Evolutionary conservation across 2,797 vertebrate genomes (phyloP).

Genomic region (Danio jaintianensis): DNA sequence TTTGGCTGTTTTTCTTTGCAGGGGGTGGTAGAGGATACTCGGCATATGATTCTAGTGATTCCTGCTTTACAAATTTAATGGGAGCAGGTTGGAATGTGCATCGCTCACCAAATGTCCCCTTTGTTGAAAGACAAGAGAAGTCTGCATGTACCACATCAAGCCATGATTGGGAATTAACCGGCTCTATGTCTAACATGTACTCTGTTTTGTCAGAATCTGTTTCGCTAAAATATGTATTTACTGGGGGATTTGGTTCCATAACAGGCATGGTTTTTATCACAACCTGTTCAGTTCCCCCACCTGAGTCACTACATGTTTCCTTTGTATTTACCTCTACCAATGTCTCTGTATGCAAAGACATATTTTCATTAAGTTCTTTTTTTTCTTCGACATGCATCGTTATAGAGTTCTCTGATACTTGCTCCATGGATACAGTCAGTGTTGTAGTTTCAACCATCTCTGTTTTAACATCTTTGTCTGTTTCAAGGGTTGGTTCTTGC

Average conservation of each 20-base stretch:
- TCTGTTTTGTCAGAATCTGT: conserved; percentile 38
- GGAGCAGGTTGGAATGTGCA: conserved; percentile 66
- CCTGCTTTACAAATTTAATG: conserved; percentile 72
- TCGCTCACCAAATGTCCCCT: conserved; percentile 41
- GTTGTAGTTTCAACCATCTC: conserved; percentile 29
- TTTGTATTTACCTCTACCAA: conserved; percentile 29
- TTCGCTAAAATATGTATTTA: conserved; percentile 24
- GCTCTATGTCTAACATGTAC: conserved; percentile 38
- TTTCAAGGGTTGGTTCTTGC: conserved; percentile 45
- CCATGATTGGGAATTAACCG: conserved; percentile 37
- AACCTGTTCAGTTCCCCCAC: conserved; percentile 30
- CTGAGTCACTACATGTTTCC: conserved; percentile 14
- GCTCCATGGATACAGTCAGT: conserved; percentile 25
- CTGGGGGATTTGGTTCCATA: conserved; percentile 36
- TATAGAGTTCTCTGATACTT: conserved; percentile 30
- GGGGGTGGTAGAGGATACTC: conserved; percentile 73
- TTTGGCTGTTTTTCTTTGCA: conserved; percentile 76
- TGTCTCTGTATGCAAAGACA: conserved; percentile 20
- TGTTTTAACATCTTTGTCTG: conserved; percentile 30
- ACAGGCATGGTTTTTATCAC: conserved; percentile 22
- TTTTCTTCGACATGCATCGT: conserved; percentile 11
- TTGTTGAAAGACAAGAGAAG: conserved; percentile 37
- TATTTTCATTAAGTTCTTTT: conserved; percentile 43
- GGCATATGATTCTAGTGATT: conserved; percentile 70
- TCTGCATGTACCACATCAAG: conserved; percentile 44